phyloP scores from a whole-genome alignment of 2,113 vertebrate species.

The Tiliqua scincoides region DNA sequence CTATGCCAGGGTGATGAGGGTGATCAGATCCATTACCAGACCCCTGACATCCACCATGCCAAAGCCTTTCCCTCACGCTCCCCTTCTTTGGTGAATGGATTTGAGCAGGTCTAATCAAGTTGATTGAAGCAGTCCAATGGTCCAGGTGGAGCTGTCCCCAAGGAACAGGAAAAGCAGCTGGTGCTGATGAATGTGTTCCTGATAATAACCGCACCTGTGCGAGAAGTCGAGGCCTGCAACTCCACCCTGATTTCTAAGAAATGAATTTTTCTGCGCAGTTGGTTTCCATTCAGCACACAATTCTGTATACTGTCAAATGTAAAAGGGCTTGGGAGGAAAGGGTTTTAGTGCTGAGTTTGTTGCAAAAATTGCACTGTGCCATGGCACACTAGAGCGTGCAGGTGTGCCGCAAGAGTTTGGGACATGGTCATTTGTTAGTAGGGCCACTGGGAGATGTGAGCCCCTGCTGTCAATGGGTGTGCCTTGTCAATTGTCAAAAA shows the following conservation, averaged over 20 bases:
- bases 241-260: neutral
- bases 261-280: neutral
- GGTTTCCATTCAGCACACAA: neutral
- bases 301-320: neutral
- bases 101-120: neutral
- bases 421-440: too few species aligned
- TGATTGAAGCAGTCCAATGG: neutral
- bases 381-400: too few species aligned
- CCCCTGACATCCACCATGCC: neutral
- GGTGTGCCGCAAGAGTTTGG: too few species aligned
- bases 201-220: neutral
- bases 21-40: slow-evolving; percentile 29
- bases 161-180: neutral
- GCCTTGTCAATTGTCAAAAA: too few species aligned
- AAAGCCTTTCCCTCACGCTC: neutral
- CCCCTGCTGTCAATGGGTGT: too few species aligned
- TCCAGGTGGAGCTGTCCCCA: neutral
- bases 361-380: too few species aligned
- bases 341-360: neutral
- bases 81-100: slow-evolving; percentile 10
- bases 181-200: neutral
- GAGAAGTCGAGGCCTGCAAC: too few species aligned
- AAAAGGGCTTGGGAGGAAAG: neutral
- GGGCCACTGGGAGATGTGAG: too few species aligned
- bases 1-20: neutral